Evolutionary conservation across 2,797 vertebrate species (phyloP).

Genomic region (Linurgus olivaceus): DNA sequence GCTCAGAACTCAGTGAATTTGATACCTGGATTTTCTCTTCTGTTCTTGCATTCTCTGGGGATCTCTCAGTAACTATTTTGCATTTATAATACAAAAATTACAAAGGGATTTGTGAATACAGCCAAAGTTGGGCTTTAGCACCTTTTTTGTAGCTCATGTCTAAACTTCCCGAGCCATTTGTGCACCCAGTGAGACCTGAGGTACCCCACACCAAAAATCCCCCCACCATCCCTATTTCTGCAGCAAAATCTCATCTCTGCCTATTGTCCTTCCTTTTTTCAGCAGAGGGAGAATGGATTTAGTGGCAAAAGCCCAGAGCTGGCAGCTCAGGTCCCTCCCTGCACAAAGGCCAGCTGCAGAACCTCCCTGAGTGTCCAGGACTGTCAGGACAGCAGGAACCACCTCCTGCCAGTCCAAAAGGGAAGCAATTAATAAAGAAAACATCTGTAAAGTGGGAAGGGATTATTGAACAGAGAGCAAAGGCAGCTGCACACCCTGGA

Average conservation of each 20-base stretch:
- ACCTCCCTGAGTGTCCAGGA: no score
- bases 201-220: neutral
- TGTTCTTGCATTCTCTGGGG: neutral
- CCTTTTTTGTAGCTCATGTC: neutral
- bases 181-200: neutral
- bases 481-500: neutral
- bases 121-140: neutral
- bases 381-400: neutral
- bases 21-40: neutral
- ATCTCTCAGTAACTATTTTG: neutral
- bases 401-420: no score
- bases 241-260: neutral
- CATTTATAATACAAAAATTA: neutral
- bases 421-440: neutral
- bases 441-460: neutral
- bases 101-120: neutral
- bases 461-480: neutral
- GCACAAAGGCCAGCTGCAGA: no score
- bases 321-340: no score
- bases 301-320: neutral
- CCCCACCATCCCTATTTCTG: neutral
- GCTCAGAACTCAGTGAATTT: neutral
- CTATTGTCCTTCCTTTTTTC: neutral
- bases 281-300: neutral
- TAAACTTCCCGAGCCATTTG: neutral